Evolutionary conservation across 23 tunicate species (phyloP), one percentile per base, ranked within the genome.

Genomic region (Styela plicata): DNA sequence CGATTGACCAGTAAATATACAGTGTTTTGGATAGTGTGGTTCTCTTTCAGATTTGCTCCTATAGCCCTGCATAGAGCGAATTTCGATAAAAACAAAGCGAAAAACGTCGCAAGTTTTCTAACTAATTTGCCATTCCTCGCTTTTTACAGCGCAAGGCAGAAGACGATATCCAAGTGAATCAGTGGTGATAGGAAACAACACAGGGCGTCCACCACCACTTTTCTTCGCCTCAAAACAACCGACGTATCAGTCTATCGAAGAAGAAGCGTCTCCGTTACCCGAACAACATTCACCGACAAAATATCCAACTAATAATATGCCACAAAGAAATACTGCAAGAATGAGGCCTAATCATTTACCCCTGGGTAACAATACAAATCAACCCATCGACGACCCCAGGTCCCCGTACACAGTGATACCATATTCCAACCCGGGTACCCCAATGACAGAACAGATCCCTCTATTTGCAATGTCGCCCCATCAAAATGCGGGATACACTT

Each of bases 141-240:
- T n/a, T n/a, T n/a, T n/a, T 17, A 21, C 77, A 71, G 77, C 36
- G 5, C 77, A 71, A 71, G 77, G 77, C 5, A 5, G 77, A 5
- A 5, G 35, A 16, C 77, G 77, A n/a, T 71, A 71, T 32, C 77
- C 77, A 28, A 71, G 77, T 34, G 77, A 71, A 32, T 71, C 77
- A 17, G 57, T 44, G 7, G 57, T 44, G 57, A 44, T 44, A 5
- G 77, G 34, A 3, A 36, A 16, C 35, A 71, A 36, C 36, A 29
- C 17, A 18, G 36, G 34, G 16, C 77, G 77, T 36, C 77, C 77
- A 32, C 57, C 57, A 5, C 57, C 57, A 44, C 57, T 44, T 44
- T 44, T 44, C 57, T 71, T 28, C 36, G 77, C 34, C 34, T 33
- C 77, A 32, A 71, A 71, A 17, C 77, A 33, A 3, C 77, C 77